These are phyloP conservation scores for Cryptocheilus praepositus DNA, from an alignment of 2,888 invertebrate genomes.

Conservation along the genomic window DNA sequence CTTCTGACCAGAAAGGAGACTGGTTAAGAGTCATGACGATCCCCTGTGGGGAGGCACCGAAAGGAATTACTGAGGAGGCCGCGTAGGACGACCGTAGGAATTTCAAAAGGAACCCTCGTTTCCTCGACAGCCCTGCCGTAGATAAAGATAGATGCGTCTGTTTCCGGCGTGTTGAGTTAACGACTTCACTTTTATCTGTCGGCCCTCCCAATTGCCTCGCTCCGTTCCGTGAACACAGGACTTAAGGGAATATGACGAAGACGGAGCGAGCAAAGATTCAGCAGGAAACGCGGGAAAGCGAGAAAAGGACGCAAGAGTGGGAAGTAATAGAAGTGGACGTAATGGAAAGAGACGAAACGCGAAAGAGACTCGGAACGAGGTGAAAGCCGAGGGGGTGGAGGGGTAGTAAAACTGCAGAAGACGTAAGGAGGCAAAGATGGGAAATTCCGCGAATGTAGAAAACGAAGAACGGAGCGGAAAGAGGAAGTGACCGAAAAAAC, in stretches of 20 bases:
- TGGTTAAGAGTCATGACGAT: slow-evolving; percentile 4
- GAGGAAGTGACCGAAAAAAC: slow-evolving; percentile 28
- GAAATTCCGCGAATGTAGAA: slow-evolving; percentile 4
- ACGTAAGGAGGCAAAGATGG: slow-evolving; percentile 29
- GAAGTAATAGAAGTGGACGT: not conserved
- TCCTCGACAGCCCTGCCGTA: slow-evolving; percentile 46
- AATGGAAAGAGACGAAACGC: slow-evolving; percentile 4
- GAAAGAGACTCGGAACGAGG: slow-evolving; percentile 2
- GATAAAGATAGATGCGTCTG: slow-evolving; percentile 71
- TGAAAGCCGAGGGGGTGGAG: slow-evolving; percentile 10
- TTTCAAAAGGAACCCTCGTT: slow-evolving; percentile 48
- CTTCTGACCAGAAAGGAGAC: slow-evolving; percentile 2
- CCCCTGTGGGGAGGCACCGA: not conserved
- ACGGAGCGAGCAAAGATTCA: not conserved
- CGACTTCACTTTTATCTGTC: slow-evolving; percentile 69
- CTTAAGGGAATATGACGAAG: too few relatives aligned
- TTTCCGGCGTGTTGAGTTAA: slow-evolving; percentile 73
- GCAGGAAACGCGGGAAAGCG: slow-evolving; percentile 21
- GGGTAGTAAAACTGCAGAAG: slow-evolving; percentile 25
- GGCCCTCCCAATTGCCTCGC: slow-evolving; percentile 29
- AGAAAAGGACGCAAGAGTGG: not conserved
- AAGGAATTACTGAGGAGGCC: slow-evolving; percentile 22
- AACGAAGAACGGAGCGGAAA: slow-evolving; percentile 34
- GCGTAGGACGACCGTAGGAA: slow-evolving; percentile 37
- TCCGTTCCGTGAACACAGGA: slow-evolving; percentile 18